Evolutionary conservation across 2,113 vertebrate species (phyloP), one percentile per base, ranked within the genome.

Genomic region (Notothenia rossii): DNA sequence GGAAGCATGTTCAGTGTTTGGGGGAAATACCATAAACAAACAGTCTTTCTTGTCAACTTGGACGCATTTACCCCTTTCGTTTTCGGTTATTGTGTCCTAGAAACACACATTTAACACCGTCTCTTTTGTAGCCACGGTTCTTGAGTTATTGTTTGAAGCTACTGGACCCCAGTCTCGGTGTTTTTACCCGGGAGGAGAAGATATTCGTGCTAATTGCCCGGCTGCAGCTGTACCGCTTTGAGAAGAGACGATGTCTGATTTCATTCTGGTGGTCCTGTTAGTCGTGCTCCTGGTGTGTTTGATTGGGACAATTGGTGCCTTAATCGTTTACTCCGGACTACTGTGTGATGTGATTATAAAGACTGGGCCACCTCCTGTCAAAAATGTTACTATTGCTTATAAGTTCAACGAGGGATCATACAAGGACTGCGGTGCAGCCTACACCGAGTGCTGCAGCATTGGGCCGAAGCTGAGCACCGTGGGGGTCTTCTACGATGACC

Each of bases 401-500:
- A 99, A 99, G 90, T 97, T 97, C 94, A 94, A 91, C 33, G 92
- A 96, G 76, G 98, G 98, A 15, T 92, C 97, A 0, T 98, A 98
- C 29, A 93, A 95, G 0, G 95, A 98, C 33, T 94, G 95, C 0
- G 98, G 98, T 36, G 91, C 93, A 65, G 94, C 95, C 68, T 99
- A 96, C 94, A 98, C 96, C 0, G 97, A 99, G 7, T 96, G 94
- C 92, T 97, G 96, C 96, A 98, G 97, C 84, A 93, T 99, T 60
- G 97, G 96, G 14, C 98, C 98, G 0, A 95, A 95, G 76, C 95
- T 98, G 64, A 95, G 73, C 62, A 94, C 95, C 82, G 95, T 99
- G 1, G 96, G 94, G 0, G 74, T 99, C 81, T 99, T 96, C 92
- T 99, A 99, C 1, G 97, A 99, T 94, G 96, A 97, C 88, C 97